Base-by-base conservation (phyloP, 2,888 invertebrate genomes). In the Dyspetes luteomarginatus region DNA sequence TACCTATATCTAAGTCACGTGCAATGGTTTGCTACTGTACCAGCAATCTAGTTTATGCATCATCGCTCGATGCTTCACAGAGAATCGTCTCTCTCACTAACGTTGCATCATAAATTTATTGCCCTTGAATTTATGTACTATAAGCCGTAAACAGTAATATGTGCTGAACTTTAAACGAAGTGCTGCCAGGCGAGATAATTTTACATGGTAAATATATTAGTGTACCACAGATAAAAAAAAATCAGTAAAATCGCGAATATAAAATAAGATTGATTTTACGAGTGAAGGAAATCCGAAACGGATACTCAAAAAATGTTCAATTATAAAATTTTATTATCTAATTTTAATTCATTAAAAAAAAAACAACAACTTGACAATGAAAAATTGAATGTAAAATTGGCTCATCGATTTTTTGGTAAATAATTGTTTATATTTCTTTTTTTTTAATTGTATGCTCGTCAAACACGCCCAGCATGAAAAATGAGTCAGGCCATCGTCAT, bases 401-500 rank as follows among this genome's bases (percentile, higher is more conserved):
- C 7, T 36, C 12, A 36, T 36, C 36, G 17, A 60, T 30, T 45
- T 12, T 58, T 48, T 19, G 17, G 36, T 45, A 64, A 17, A 28
- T 64, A 78, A 83, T 55, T 67, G 62, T 56, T 22, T 36, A 41
- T 60, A 24, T 26, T 52, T 17, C 15, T 41, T 5, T 67, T 12
- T 5, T 19, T 17, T 62, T 24, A 28, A 64, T 73, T 43, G 22
- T 50, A 56, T 52, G 41, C 36, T 36, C 50, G 12, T 28, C 7
- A 45, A 43, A 12, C 69, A 82, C 82, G 76, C 81, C 81, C 82
- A 81, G 52, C 64, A 73, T 62, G 67, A 81, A 78, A 45, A 77
- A 64, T 83, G 84, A 84, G 73, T 84, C 84, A 82, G 77, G 48
- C 17, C 28, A 65, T 71, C 68, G 81, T 82, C 72, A 74, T 81